A percentile compares a stretch with the other conserved stretches of the same genome.
These are phyloP conservation scores for Epinephelus malabaricus DNA, from an alignment of 2,797 vertebrate species.

Conservation along the genomic window DNA sequence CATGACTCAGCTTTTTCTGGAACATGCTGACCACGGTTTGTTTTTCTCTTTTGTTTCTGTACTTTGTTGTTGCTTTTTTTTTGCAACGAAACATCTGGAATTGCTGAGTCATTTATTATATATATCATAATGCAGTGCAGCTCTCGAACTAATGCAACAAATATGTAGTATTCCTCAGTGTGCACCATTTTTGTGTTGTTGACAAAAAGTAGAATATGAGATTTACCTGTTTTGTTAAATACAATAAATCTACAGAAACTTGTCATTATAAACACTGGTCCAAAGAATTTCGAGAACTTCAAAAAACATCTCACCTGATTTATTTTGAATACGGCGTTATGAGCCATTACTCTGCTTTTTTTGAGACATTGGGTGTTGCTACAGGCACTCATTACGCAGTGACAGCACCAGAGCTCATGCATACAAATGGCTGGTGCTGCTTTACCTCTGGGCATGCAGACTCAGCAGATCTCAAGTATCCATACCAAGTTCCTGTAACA, in stretches of 20 bases:
- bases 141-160: neutral
- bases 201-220: neutral
- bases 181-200: neutral
- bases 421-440: conserved; percentile 47
- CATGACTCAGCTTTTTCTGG: no score
- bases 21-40: no score
- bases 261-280: neutral
- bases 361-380: conserved; percentile 33
- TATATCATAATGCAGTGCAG: neutral
- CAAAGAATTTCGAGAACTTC: conserved; percentile 3
- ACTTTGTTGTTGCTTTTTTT: neutral
- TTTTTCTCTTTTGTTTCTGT: no score
- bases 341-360: conserved; percentile 34
- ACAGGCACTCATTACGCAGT: conserved; percentile 38
- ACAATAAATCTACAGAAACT: neutral
- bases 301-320: conserved; percentile 18
- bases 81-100: neutral
- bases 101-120: neutral
- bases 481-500: neutral
- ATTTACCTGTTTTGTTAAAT: neutral
- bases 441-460: conserved; percentile 33
- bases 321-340: conserved; percentile 14
- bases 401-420: conserved; percentile 42
- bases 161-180: neutral
- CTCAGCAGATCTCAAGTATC: conserved; percentile 47